A percentile compares a stretch with the other conserved stretches of the same genome.
Evolutionary conservation across 2,113 vertebrate species (phyloP).

Genomic region (Vanacampus margaritifer): DNA sequence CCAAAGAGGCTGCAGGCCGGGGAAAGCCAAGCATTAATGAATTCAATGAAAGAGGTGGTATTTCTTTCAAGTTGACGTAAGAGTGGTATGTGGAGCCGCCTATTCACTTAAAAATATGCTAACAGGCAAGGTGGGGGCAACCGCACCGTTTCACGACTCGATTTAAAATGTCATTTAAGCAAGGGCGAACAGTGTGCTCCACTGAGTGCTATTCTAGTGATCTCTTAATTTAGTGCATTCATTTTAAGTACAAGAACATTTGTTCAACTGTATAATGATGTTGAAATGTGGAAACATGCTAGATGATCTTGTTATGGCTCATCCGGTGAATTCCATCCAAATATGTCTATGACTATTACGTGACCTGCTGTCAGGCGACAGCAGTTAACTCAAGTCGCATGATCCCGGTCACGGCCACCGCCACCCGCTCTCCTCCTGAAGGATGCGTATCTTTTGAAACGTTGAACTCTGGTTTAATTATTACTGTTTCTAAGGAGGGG

Average conservation of each 20-base stretch:
- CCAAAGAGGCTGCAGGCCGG: slow-evolving; percentile 4
- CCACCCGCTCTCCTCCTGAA: slow-evolving; percentile 4
- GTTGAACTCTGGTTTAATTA: slow-evolving; percentile 16
- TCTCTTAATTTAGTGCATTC: not conserved
- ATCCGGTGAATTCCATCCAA: not conserved
- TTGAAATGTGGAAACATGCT: not conserved
- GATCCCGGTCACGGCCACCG: slow-evolving; percentile 29
- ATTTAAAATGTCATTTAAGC: not conserved
- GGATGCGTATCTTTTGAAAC: slow-evolving; percentile 6
- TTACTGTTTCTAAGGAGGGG: slow-evolving; percentile 15
- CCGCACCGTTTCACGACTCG: not conserved
- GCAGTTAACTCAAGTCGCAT: slow-evolving; percentile 40
- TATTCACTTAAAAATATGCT: not conserved
- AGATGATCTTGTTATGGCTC: slow-evolving; percentile 7
- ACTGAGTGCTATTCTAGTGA: not conserved
- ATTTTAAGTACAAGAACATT: not conserved
- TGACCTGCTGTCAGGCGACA: slow-evolving; percentile 38
- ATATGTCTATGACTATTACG: slow-evolving; percentile 29
- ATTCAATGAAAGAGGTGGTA: not conserved
- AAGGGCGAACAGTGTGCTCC: not conserved
- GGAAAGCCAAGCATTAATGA: slow-evolving; percentile 3
- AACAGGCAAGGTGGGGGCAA: slow-evolving; percentile 16
- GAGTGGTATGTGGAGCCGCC: slow-evolving; percentile 19
- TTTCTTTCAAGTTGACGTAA: slow-evolving; percentile 27
- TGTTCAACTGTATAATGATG: not conserved